phyloP scores from a whole-genome alignment of 2,797 vertebrate genomes.

The Apodemus agrarius region DNA sequence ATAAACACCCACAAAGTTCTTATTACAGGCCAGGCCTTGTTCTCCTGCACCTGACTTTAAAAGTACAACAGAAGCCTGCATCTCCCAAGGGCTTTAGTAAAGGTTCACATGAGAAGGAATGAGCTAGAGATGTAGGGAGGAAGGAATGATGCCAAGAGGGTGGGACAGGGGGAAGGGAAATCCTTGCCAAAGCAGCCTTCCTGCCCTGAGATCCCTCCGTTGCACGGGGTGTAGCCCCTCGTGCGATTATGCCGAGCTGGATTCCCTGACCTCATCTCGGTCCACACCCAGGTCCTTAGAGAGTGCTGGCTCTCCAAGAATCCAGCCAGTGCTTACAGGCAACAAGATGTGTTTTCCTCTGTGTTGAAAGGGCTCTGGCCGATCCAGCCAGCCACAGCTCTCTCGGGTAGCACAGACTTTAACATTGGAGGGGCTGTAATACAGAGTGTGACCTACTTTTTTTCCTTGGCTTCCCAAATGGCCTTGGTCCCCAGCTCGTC shows the following conservation, averaged over 20 bases:
- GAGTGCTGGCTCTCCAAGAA: slow-evolving; percentile 66
- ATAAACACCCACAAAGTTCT: not conserved
- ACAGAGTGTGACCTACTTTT: slow-evolving; percentile 77
- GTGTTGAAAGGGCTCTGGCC: slow-evolving; percentile 67
- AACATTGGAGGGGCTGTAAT: not conserved
- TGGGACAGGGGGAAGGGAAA: not conserved
- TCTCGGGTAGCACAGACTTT: slow-evolving; percentile 11
- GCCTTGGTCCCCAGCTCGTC: slow-evolving; percentile 75
- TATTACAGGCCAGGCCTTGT: not conserved
- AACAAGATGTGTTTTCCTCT: not conserved
- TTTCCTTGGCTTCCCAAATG: slow-evolving; percentile 78
- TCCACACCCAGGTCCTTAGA: slow-evolving; percentile 54
- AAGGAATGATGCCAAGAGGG: not conserved
- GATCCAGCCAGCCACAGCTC: not conserved
- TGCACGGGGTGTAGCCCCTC: slow-evolving; percentile 14
- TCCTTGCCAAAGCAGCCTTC: not conserved
- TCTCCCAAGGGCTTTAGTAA: not conserved
- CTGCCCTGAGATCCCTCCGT: not conserved
- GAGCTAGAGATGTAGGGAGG: not conserved
- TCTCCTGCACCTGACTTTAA: not conserved
- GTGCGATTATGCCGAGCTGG: not conserved
- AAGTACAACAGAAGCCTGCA: not conserved
- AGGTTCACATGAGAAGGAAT: not conserved
- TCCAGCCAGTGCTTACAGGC: not conserved
- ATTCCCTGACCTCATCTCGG: slow-evolving; percentile 68